phyloP scores from a whole-genome alignment of 2,113 vertebrate genomes.

The Excalfactoria chinensis region DNA sequence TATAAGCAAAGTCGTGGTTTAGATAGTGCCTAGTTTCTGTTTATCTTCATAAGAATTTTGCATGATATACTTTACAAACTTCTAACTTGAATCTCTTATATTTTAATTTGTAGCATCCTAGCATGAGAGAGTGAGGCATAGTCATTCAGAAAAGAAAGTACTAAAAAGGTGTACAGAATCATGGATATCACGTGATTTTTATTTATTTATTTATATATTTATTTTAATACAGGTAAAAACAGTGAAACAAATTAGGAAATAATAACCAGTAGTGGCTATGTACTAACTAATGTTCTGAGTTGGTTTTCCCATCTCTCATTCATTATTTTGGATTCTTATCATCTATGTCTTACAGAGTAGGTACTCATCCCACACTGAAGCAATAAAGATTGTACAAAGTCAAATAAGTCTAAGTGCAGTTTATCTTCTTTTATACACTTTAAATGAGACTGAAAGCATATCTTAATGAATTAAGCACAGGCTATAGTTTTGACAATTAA shows the following conservation, averaged over 20 bases:
- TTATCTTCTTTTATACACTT: neutral
- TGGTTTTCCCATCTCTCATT: neutral
- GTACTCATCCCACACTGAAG: neutral
- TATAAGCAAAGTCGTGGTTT: neutral
- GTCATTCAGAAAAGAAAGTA: neutral
- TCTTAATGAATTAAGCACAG: neutral
- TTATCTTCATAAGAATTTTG: neutral
- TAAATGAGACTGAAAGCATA: rapidly evolving
- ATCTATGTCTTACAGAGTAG: neutral
- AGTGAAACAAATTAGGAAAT: neutral
- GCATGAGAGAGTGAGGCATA: neutral
- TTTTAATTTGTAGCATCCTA: neutral
- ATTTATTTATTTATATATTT: no score
- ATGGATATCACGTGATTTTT: neutral
- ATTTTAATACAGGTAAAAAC: no score
- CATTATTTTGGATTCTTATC: neutral
- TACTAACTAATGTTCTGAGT: neutral
- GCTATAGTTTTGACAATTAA: neutral
- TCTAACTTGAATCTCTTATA: neutral
- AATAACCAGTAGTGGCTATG: neutral
- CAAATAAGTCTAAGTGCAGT: neutral
- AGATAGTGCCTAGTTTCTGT: neutral
- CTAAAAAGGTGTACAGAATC: neutral
- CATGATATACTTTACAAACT: neutral
- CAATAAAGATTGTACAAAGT: neutral